Percentiles rank a stretch among this genome's conserved stretches.
phyloP scores from a whole-genome alignment of 2,113 vertebrate genomes.

The Panthera tigris region DNA sequence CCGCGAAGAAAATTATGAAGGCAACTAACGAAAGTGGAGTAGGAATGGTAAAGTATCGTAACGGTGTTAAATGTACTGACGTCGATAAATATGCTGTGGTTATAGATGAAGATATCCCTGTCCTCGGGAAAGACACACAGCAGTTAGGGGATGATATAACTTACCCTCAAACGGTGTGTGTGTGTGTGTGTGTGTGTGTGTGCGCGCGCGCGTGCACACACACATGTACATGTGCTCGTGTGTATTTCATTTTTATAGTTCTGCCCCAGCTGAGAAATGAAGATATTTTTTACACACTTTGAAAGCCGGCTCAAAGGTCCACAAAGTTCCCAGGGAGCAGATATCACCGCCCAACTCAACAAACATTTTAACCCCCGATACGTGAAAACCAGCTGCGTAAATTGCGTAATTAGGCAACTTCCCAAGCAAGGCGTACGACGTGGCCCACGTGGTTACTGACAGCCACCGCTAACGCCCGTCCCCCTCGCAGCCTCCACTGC shows the following conservation, averaged over 20 bases:
- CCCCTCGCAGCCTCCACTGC: fast-evolving
- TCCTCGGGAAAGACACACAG: background rate
- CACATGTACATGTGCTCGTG: background rate
- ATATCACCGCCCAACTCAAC: background rate
- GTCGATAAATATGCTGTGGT: background rate
- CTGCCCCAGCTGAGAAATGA: background rate
- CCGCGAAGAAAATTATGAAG: background rate
- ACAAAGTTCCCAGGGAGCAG: background rate
- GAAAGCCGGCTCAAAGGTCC: background rate
- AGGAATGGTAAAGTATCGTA: background rate
- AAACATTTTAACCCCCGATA: background rate
- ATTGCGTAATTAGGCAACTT: background rate
- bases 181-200: background rate
- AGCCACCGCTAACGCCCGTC: background rate
- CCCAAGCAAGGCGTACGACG: background rate
- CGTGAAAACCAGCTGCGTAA: background rate
- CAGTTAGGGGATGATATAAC: background rate
- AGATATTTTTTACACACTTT: background rate
- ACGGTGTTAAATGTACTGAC: background rate
- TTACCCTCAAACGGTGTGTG: background rate
- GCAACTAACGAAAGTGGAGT: background rate
- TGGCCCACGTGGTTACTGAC: background rate
- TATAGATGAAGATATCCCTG: background rate
- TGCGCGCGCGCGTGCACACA: fast-evolving
- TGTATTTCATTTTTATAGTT: background rate